A percentile compares a stretch with the other conserved stretches of the same genome.
These are phyloP conservation scores for Philypnodon macrostomus DNA, from an alignment of 2,797 vertebrate genomes.

Conservation along the genomic window DNA sequence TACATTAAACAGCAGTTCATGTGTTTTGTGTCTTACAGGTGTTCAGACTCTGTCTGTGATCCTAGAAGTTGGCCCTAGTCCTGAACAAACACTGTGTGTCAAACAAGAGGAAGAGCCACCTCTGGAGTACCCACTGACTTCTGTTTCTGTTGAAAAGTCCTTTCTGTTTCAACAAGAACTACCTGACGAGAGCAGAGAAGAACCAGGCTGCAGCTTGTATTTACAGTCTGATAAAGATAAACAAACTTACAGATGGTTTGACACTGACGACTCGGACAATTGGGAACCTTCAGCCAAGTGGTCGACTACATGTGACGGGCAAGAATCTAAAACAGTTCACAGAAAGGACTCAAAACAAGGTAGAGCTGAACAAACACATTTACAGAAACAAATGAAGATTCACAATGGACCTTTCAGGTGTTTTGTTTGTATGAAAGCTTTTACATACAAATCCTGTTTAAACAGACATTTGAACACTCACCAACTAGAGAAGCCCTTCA, in stretches of 20 bases:
- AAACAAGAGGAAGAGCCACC: too few relatives aligned
- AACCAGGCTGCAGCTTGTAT: not conserved
- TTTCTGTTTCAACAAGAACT: not conserved
- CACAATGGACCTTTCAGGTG: not conserved
- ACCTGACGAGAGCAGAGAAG: not conserved
- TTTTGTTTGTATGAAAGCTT: not conserved
- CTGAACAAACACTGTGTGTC: too few relatives aligned
- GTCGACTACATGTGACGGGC: not conserved
- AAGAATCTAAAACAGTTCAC: not conserved
- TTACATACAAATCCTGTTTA: not conserved
- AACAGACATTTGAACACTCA: constrained; percentile 3
- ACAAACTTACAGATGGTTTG: not conserved
- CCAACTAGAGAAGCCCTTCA: constrained; percentile 5
- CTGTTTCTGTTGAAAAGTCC: too few relatives aligned
- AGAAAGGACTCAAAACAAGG: not conserved
- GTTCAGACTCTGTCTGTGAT: not conserved
- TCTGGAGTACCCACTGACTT: not conserved
- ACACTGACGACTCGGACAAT: not conserved
- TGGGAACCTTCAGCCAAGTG: not conserved
- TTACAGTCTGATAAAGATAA: not conserved
- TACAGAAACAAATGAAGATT: not conserved
- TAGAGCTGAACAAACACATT: not conserved
- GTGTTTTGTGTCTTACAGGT: not conserved
- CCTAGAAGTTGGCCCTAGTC: too few relatives aligned
- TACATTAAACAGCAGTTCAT: too few relatives aligned